Conservation (phyloP, 1,140 invertebrate genomes). For the Brachionus rotundiformis region DNA sequence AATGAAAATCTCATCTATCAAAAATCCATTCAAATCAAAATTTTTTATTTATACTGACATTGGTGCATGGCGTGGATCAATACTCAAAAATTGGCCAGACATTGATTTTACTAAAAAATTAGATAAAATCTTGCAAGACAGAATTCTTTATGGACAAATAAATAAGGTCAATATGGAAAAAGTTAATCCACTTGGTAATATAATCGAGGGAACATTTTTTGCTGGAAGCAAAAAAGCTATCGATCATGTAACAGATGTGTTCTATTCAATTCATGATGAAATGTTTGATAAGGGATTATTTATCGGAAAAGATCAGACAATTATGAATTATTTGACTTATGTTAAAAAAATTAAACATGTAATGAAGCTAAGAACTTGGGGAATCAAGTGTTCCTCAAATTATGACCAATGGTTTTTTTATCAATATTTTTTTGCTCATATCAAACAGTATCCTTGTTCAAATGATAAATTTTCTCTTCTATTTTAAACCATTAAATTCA, state of each 20-base stretch:
- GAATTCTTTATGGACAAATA: conserved; percentile 12
- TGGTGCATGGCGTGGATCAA: not conserved
- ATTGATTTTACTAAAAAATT: not conserved
- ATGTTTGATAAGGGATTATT: not conserved
- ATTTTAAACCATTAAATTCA: too few species aligned
- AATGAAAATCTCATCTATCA: not conserved
- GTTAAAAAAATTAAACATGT: not conserved
- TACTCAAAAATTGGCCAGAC: not conserved
- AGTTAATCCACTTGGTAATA: not conserved
- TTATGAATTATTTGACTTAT: not conserved
- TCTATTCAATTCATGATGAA: not conserved
- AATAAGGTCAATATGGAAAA: not conserved
- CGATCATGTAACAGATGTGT: not conserved
- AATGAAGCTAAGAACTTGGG: not conserved
- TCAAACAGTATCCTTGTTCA: not conserved
- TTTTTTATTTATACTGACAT: conserved; percentile 14
- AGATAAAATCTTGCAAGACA: not conserved
- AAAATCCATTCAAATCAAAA: not conserved
- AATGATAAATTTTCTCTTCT: conserved; percentile 15
- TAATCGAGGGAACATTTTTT: conserved; percentile 1
- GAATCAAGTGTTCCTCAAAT: not conserved
- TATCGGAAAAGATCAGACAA: conserved; percentile 2
- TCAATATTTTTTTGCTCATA: not conserved
- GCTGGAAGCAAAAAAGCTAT: not conserved
- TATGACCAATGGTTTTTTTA: conserved; percentile 33